Conservation (phyloP, 2,797 vertebrate genomes). For the Syngnathus acus region DNA sequence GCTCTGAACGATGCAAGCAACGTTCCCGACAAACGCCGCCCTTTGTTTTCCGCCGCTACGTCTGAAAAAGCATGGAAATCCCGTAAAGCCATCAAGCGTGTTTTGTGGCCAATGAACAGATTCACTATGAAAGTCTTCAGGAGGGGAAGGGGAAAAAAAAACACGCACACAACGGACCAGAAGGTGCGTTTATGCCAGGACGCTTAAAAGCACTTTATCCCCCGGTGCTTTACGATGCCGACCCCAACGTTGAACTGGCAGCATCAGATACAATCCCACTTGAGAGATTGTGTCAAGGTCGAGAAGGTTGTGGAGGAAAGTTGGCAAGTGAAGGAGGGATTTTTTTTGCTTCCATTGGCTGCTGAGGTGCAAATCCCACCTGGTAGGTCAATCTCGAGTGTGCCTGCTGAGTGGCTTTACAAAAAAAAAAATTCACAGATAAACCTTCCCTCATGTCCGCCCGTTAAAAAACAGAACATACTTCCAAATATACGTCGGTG, state of each 20-base stretch:
- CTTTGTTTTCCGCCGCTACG: constrained; percentile 13
- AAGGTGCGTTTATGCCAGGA: constrained; percentile 53
- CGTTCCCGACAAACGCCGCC: background rate
- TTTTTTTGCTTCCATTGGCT: background rate
- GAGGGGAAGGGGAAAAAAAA: constrained; percentile 18
- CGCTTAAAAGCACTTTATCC: constrained; percentile 25
- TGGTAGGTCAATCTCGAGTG: background rate
- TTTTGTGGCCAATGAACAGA: constrained; percentile 29
- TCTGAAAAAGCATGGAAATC: constrained; percentile 11
- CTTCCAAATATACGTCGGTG: no score
- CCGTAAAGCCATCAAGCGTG: constrained; percentile 12
- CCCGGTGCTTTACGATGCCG: constrained; percentile 24
- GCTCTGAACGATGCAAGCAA: background rate
- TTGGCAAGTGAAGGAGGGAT: background rate
- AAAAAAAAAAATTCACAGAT: no score
- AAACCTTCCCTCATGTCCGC: no score
- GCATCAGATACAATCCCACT: constrained; percentile 29
- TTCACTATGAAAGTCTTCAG: constrained; percentile 19
- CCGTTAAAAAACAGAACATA: no score
- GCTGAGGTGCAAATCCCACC: background rate
- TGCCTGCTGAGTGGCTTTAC: background rate
- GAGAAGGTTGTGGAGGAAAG: constrained; percentile 27
- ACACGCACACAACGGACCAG: constrained; percentile 30
- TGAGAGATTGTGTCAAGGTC: constrained; percentile 31
- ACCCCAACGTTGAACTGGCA: constrained; percentile 23